Evolutionary conservation across 2,888 invertebrate species (phyloP).

Genomic region (Hirtodrosophila cameraria): DNA sequence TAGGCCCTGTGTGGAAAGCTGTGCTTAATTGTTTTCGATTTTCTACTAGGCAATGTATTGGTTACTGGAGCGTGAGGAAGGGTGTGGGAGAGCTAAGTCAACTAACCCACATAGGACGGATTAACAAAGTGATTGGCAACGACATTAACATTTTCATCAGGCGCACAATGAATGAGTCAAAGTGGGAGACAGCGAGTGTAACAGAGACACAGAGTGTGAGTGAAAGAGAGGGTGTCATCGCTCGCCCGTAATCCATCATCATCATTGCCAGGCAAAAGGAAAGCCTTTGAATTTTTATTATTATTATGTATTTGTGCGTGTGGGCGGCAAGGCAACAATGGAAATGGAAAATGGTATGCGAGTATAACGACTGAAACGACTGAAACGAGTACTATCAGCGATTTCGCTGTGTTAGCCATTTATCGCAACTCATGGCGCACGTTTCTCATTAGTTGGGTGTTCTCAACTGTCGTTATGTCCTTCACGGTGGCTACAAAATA

Average conservation of each 20-base stretch:
- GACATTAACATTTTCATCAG: conserved; percentile 80
- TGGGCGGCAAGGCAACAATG: conserved; percentile 41
- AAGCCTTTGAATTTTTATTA: conserved; percentile 77
- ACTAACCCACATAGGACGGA: conserved; percentile 60
- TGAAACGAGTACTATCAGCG: conserved; percentile 37
- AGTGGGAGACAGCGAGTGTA: not conserved
- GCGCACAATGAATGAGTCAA: conserved; percentile 53
- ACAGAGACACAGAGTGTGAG: not conserved
- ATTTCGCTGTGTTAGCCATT: conserved; percentile 67
- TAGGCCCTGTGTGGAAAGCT: conserved; percentile 41
- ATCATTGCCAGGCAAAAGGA: conserved; percentile 59
- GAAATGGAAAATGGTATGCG: conserved; percentile 11
- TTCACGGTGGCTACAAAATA: conserved; percentile 19
- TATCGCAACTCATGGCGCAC: conserved; percentile 69
- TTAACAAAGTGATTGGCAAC: conserved; percentile 79
- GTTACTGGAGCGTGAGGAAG: not conserved
- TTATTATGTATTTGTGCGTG: conserved; percentile 65
- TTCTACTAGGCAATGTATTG: conserved; percentile 37
- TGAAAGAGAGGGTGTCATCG: conserved; percentile 43
- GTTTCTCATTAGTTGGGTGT: conserved; percentile 71
- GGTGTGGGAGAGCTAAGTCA: conserved; percentile 52
- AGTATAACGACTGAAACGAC: no score
- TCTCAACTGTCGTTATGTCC: conserved; percentile 28
- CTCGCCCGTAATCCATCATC: conserved; percentile 72
- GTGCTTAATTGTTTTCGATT: conserved; percentile 77